Percentiles rank a stretch among this genome's conserved stretches.
These are phyloP conservation scores for Podocnemis expansa DNA, from an alignment of 2,113 vertebrate genomes.

Conservation along the genomic window DNA sequence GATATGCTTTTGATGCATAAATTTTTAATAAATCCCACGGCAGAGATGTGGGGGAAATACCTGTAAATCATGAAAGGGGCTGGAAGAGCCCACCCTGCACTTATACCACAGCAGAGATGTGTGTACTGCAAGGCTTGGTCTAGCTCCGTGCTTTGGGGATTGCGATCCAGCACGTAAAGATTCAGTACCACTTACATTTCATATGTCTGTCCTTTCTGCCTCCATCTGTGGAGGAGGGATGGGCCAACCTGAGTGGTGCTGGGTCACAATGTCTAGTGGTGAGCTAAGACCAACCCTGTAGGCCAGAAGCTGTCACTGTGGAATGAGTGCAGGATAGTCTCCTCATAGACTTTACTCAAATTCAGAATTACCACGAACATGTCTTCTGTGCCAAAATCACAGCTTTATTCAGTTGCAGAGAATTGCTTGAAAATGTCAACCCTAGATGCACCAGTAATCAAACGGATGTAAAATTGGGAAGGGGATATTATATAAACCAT, in stretches of 20 bases:
- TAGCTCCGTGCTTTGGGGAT: background rate
- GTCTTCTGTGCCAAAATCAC: too few species aligned
- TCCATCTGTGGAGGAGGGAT: background rate
- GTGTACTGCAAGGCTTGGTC: background rate
- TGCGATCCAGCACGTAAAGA: background rate
- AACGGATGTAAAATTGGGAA: background rate
- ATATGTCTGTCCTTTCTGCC: background rate
- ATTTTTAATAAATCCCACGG: background rate
- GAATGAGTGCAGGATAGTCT: background rate
- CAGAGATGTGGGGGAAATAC: background rate
- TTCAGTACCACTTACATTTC: background rate
- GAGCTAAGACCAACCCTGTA: background rate
- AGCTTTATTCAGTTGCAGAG: background rate
- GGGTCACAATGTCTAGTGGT: background rate
- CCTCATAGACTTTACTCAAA: background rate
- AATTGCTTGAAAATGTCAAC: background rate
- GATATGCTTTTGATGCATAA: background rate
- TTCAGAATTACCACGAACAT: background rate
- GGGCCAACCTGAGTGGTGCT: background rate
- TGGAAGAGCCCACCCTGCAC: background rate
- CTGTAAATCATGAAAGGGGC: background rate
- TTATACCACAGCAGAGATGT: background rate
- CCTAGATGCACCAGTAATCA: background rate
- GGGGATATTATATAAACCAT: background rate
- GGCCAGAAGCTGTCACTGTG: background rate